These are phyloP conservation scores for Falco rusticolus DNA, from an alignment of 2,797 vertebrate genomes.

Conservation along the genomic window DNA sequence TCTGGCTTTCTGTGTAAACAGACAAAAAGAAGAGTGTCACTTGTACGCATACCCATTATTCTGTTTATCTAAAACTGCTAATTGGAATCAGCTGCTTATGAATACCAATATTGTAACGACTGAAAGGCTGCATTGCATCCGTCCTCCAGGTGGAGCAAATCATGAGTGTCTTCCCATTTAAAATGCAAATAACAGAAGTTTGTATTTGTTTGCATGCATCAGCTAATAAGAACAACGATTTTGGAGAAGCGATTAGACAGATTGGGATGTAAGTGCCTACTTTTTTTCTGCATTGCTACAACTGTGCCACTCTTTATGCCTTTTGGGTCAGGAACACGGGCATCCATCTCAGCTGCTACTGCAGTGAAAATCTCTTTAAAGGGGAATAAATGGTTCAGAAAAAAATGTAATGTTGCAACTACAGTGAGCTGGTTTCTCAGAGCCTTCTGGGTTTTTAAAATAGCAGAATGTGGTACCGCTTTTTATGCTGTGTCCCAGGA, in stretches of 20 bases:
- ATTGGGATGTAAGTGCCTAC: background rate
- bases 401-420: background rate
- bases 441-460: background rate
- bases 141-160: constrained; percentile 17
- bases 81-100: constrained; percentile 10
- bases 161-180: background rate
- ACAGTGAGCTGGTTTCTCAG: background rate
- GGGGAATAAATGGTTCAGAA: background rate
- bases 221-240: background rate
- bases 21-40: background rate
- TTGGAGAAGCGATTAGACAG: background rate
- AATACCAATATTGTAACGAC: background rate
- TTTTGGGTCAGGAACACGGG: background rate
- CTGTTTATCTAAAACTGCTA: constrained; percentile 35
- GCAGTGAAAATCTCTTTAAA: background rate
- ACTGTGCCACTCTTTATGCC: background rate
- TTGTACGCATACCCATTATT: background rate
- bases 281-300: background rate
- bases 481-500: background rate
- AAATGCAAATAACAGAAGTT: constrained; percentile 8
- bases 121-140: background rate
- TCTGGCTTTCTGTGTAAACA: constrained; percentile 92
- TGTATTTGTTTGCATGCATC: constrained; percentile 11
- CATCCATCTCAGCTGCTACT: background rate
- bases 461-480: background rate